A percentile compares a stretch with the other conserved stretches of the same genome.
phyloP scores from a whole-genome alignment of 1,140 invertebrate genomes.

The Drosophila nebulosa region DNA sequence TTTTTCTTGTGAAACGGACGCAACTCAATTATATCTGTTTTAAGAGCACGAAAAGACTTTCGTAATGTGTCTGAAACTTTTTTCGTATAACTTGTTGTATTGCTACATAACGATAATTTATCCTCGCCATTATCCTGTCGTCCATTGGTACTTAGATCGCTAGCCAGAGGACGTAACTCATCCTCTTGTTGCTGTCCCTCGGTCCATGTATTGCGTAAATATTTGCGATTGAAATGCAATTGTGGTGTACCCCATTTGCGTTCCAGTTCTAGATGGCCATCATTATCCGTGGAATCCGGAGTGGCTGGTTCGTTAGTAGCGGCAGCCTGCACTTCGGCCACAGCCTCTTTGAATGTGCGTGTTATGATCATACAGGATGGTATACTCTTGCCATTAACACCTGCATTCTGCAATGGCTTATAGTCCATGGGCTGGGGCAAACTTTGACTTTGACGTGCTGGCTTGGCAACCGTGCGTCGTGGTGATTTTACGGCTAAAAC shows the following conservation, averaged over 20 bases:
- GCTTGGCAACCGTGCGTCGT: conserved; percentile 33
- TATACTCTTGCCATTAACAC: conserved; percentile 67
- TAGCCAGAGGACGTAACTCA: conserved; percentile 41
- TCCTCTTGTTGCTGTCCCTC: conserved; percentile 41
- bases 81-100: conserved; percentile 68
- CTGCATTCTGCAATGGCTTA: conserved; percentile 46
- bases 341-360: conserved; percentile 62
- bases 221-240: conserved; percentile 77
- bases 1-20: conserved; percentile 62
- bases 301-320: neutral
- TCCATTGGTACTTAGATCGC: neutral
- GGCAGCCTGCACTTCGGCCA: conserved; percentile 27
- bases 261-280: conserved; percentile 40
- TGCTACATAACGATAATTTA: conserved; percentile 70
- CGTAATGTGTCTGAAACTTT: conserved; percentile 63
- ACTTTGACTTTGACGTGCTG: conserved; percentile 34
- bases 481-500: conserved; percentile 69
- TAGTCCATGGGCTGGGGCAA: conserved; percentile 46
- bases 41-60: conserved; percentile 64
- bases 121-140: conserved; percentile 42
- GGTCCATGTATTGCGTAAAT: conserved; percentile 50
- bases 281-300: conserved; percentile 19
- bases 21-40: conserved; percentile 63
- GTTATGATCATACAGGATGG: conserved; percentile 70
- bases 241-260: conserved; percentile 77